Percentiles rank a stretch among this genome's conserved stretches.
Evolutionary conservation across 37 sponge, comb jelly and placozoan species (phyloP).

Genomic region (Lycopodina hypogea): DNA sequence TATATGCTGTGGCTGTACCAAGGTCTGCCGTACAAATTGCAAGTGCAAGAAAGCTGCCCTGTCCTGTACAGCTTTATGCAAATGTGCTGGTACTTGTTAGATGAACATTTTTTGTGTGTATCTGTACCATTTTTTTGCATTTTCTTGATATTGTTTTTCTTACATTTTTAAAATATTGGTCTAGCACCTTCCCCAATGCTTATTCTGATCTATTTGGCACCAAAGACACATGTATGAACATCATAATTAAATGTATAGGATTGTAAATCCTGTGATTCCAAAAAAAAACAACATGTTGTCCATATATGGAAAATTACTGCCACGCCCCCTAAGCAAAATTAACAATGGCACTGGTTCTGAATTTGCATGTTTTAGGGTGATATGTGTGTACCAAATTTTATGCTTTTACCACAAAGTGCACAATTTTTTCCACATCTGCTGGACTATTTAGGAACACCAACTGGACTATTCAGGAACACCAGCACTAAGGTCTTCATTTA

Average conservation of each 20-base stretch:
- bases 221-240: no score
- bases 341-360: no score
- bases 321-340: no score
- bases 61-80: no score
- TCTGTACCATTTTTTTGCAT: background rate
- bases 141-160: background rate
- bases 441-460: no score
- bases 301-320: no score
- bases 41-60: background rate
- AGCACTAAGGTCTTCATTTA: no score
- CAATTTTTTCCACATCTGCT: background rate
- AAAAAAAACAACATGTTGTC: background rate
- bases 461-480: no score
- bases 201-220: no score
- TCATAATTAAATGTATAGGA: background rate
- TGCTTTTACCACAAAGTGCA: background rate
- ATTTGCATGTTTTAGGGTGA: no score
- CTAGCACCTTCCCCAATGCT: no score
- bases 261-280: background rate
- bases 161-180: no score
- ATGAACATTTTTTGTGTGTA: background rate
- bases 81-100: constrained; percentile 1
- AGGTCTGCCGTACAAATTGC: background rate
- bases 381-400: background rate
- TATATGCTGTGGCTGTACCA: constrained; percentile 1